phyloP scores from a whole-genome alignment of 1,140 invertebrate genomes.

The Catajapyx aquilonaris region DNA sequence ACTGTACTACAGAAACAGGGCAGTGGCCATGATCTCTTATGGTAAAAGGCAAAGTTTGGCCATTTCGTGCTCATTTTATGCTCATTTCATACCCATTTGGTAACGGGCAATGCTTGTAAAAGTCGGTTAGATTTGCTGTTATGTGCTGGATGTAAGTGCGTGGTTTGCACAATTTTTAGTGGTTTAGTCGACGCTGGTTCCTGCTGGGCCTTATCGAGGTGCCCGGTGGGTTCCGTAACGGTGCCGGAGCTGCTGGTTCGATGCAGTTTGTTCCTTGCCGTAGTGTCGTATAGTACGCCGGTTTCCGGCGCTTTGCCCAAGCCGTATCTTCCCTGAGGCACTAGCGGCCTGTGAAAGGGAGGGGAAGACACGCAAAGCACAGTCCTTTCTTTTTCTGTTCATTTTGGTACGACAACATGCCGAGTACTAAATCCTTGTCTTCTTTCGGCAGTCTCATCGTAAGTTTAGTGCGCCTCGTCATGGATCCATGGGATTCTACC shows the following conservation, averaged over 20 bases:
- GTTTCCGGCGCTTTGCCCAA: slow-evolving; percentile 36
- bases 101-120: too few relatives aligned
- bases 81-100: too few relatives aligned
- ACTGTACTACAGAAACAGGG: too few relatives aligned
- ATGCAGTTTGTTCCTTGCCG: slow-evolving; percentile 19
- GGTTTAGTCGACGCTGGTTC: too few relatives aligned
- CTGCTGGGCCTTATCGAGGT: too few relatives aligned
- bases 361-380: slow-evolving; percentile 48
- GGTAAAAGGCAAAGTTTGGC: too few relatives aligned
- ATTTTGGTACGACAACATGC: neutral
- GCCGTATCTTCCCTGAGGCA: slow-evolving; percentile 42
- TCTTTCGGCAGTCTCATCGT: slow-evolving; percentile 77
- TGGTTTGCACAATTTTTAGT: too few relatives aligned
- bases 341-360: slow-evolving; percentile 36
- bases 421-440: slow-evolving; percentile 4
- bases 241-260: slow-evolving; percentile 20
- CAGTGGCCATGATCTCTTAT: too few relatives aligned
- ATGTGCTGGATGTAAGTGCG: too few relatives aligned
- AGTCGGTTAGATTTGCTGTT: too few relatives aligned
- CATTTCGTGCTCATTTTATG: too few relatives aligned
- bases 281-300: slow-evolving; percentile 33
- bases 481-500: slow-evolving; percentile 98
- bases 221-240: too few relatives aligned
- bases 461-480: slow-evolving; percentile 99
- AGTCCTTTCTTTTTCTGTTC: slow-evolving; percentile 13